Evolutionary conservation across 1,140 invertebrate genomes (phyloP).

Genomic region (Chrysomallon squamiferum): DNA sequence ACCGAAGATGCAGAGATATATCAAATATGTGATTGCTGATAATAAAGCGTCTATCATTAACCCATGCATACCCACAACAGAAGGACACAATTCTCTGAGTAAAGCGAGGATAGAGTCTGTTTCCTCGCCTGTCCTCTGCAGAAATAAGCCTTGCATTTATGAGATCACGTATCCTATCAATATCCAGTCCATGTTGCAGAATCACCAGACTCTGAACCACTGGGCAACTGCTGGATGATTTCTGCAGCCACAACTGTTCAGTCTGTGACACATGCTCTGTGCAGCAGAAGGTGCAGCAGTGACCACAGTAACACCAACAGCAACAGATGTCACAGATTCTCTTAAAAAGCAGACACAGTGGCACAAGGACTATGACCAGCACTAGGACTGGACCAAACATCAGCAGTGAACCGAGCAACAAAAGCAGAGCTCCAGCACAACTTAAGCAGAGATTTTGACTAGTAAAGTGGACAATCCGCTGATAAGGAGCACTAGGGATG

Average conservation of each 20-base stretch:
- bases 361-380: constrained; percentile 48
- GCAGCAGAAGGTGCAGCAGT: constrained; percentile 45
- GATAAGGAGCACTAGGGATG: constrained; percentile 51
- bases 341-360: constrained; percentile 59
- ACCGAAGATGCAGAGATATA: constrained; percentile 54
- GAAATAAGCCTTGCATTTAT: constrained; percentile 63
- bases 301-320: constrained; percentile 35
- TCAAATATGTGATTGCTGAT: constrained; percentile 68
- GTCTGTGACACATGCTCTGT: constrained; percentile 55
- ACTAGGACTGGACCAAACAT: constrained; percentile 52
- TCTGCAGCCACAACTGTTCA: constrained; percentile 64
- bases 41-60: constrained; percentile 65
- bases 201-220: constrained; percentile 66
- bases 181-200: constrained; percentile 64
- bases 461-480: constrained; percentile 61
- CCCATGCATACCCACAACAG: constrained; percentile 66
- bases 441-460: constrained; percentile 62
- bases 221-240: constrained; percentile 45
- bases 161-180: constrained; percentile 63
- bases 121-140: constrained; percentile 59
- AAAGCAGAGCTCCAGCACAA: constrained; percentile 56
- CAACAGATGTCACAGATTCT: constrained; percentile 39
- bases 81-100: constrained; percentile 62
- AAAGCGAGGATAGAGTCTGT: constrained; percentile 65
- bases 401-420: constrained; percentile 59